Evolutionary conservation across 2,113 vertebrate species (phyloP).

Genomic region (Machaerirhynchus nigripectus): DNA sequence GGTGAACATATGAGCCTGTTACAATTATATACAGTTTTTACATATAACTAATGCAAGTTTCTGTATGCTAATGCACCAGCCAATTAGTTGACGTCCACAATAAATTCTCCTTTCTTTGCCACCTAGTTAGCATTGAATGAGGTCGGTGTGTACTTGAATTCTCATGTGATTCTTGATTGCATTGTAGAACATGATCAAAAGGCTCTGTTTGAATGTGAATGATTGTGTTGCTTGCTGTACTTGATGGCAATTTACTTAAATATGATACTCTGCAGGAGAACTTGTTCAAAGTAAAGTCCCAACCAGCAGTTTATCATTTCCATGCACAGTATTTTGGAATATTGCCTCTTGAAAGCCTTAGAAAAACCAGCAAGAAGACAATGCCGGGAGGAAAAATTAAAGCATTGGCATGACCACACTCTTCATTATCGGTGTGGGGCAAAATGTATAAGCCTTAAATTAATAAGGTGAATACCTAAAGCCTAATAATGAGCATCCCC

Average conservation of each 20-base stretch:
- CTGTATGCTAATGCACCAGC: conserved; percentile 49
- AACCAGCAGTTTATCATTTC: conserved; percentile 79
- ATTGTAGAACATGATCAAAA: conserved; percentile 79
- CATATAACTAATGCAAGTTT: background rate
- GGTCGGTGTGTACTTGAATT: conserved; percentile 52
- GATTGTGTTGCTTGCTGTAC: conserved; percentile 69
- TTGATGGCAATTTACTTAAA: conserved; percentile 81
- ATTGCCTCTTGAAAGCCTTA: conserved; percentile 68
- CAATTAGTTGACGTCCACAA: conserved; percentile 44
- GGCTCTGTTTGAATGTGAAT: conserved; percentile 67
- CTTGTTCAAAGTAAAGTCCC: conserved; percentile 74
- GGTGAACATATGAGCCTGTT: background rate
- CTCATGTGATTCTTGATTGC: conserved; percentile 77
- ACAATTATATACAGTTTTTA: background rate
- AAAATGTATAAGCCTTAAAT: conserved; percentile 17
- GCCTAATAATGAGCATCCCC: conserved; percentile 18
- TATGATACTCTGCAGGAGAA: conserved; percentile 80
- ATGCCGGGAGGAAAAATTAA: conserved; percentile 49
- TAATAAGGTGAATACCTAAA: conserved; percentile 42
- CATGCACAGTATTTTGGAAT: conserved; percentile 69
- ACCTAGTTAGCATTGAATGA: conserved; percentile 64
- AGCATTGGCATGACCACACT: conserved; percentile 15
- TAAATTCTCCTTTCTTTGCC: conserved; percentile 67
- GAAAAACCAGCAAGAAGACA: conserved; percentile 4
- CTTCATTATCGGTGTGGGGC: background rate